phyloP scores from a whole-genome alignment of 2,113 vertebrate species.

The Rallus limicola region DNA sequence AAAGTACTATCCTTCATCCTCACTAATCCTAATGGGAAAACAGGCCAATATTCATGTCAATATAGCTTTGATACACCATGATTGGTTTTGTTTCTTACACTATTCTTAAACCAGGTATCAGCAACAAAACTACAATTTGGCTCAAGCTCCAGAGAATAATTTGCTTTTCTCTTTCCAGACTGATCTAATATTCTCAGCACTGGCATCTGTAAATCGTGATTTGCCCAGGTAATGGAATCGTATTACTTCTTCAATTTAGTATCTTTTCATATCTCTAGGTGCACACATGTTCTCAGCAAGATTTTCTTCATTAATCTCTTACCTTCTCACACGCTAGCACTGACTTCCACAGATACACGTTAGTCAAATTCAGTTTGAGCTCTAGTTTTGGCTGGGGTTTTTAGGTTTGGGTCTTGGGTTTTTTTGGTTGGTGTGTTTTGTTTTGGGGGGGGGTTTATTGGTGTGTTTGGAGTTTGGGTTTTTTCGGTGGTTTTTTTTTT shows the following conservation, averaged over 20 bases:
- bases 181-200: not conserved
- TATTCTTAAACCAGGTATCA: not conserved
- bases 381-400: not conserved
- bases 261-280: not conserved
- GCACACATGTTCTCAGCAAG: not conserved
- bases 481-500: no score
- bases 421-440: no score
- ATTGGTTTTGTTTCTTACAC: not conserved
- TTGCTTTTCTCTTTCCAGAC: not conserved
- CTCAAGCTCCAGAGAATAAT: not conserved
- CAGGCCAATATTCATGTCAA: not conserved
- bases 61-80: not conserved
- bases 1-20: not conserved
- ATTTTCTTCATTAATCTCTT: not conserved
- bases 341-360: not conserved
- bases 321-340: accelerated
- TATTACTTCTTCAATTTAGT: not conserved
- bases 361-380: not conserved
- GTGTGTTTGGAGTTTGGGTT: no score
- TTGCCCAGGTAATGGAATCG: not conserved
- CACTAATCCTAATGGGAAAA: not conserved
- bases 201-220: not conserved
- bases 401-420: no score
- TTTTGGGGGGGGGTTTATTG: no score
- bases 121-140: not conserved